Evolutionary conservation across 2,888 invertebrate genomes (phyloP), one percentile per base, ranked within the genome.

Genomic region (Gastracanthus pulcherrimus): DNA sequence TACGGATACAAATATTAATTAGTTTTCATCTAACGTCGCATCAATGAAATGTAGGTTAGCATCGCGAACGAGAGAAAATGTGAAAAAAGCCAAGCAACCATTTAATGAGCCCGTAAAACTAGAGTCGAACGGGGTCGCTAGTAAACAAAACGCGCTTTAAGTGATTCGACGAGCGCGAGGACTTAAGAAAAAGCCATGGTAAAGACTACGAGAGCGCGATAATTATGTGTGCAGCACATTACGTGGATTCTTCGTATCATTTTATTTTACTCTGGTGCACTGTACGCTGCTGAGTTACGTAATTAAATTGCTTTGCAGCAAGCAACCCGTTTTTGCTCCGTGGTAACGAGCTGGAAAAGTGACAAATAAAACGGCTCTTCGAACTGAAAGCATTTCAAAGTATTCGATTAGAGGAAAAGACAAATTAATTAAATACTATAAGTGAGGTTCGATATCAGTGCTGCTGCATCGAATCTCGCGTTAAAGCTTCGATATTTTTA

Each of bases 251-350:
- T 62, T 9, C 16, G 11, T 55, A 3, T 51, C 51, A 6, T 51
- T 51, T 51, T 51, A 51, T 51, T 51, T 51, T 23, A n/a, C n/a
- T n/a, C n/a, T 45, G 45, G 45, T 13, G 41, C 13, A 13, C 45
- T 4, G n/a, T n/a, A 7, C 31, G n/a, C 23, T 31, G 48, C 13
- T 74, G 78, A 77, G 79, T 67, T 77, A 72, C 82, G 82, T 84
- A 85, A 86, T 86, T 85, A 86, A 86, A 86, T 84, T 84, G 79
- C 77, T 84, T 81, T 80, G 76, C 84, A 55, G 34, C 34, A 45
- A 64, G 81, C 48, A 78, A 9, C 11, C 11, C 51, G 36, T 76
- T 76, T 38, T 58, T 45, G 31, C 29, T 26, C 16, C 23, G 2
- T 41, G 41, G 41, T 58, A 67, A 76, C 67, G 55, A 76, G 58